Percentiles rank a stretch among this genome's conserved stretches.
These are phyloP conservation scores for Iselma pallidipennis DNA, from an alignment of 2,888 invertebrate genomes.

Conservation along the genomic window DNA sequence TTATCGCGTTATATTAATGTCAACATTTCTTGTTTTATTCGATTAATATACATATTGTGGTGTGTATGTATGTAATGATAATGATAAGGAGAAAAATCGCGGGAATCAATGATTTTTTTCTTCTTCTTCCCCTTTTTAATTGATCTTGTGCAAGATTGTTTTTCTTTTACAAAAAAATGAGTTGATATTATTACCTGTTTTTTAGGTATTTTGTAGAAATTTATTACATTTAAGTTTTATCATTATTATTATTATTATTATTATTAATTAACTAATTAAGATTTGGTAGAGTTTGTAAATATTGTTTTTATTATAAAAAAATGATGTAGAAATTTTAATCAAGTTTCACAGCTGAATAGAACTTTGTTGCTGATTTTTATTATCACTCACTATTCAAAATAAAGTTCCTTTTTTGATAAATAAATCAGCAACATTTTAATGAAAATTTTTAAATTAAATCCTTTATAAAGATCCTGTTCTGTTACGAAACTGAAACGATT, in stretches of 20 bases:
- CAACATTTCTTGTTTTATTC: constrained; percentile 5
- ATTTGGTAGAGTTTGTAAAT: background rate
- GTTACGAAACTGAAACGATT: background rate
- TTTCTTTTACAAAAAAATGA: constrained; percentile 13
- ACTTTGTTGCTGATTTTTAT: background rate
- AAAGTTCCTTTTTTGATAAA: background rate
- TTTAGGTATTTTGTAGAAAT: constrained; percentile 25
- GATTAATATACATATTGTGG: background rate
- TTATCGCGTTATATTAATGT: background rate
- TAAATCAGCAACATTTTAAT: background rate
- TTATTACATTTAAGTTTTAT: constrained; percentile 15
- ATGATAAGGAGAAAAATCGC: background rate
- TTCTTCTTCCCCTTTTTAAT: background rate
- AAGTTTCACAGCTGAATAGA: background rate
- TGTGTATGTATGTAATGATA: background rate
- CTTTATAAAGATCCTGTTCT: too few species aligned
- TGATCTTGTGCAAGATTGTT: constrained; percentile 23
- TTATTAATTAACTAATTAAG: background rate
- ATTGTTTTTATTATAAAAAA: background rate
- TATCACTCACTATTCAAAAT: background rate
- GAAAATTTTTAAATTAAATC: background rate
- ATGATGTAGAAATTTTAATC: background rate
- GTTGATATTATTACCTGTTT: constrained; percentile 25
- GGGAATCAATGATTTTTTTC: constrained; percentile 3
- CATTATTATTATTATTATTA: too few species aligned